Conservation (phyloP, 2,888 invertebrate genomes). For the Lepidocyrtinus sp. region DNA sequence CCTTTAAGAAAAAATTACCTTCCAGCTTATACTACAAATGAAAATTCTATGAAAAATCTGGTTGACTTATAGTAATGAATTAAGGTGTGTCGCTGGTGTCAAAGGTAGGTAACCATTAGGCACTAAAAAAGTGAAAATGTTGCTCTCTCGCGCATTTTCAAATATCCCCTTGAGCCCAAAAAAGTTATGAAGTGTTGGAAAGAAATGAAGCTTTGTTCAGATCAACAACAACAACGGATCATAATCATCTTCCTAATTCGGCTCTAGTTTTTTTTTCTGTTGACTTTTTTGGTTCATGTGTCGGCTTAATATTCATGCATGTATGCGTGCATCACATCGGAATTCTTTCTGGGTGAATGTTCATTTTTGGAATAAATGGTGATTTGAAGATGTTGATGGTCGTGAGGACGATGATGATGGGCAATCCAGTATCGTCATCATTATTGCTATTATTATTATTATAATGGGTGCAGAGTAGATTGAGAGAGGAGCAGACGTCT, state of each 20-base stretch:
- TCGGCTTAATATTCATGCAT: too few relatives aligned
- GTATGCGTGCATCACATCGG: slow-evolving; percentile 48
- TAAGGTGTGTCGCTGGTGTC: not conserved
- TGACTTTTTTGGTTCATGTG: not conserved
- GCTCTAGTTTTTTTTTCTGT: not conserved
- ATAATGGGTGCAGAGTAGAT: slow-evolving; percentile 43
- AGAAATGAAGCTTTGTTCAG: not conserved
- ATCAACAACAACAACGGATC: too few relatives aligned
- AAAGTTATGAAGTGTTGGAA: not conserved
- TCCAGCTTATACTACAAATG: not conserved
- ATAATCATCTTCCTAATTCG: not conserved
- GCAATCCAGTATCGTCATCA: slow-evolving; percentile 30
- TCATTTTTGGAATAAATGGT: too few relatives aligned
- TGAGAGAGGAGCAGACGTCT: not conserved
- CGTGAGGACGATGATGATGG: not conserved
- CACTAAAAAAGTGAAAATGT: too few relatives aligned
- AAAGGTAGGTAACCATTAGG: too few relatives aligned
- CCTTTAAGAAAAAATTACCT: not conserved
- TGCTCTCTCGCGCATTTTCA: not conserved
- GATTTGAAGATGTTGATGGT: not conserved
- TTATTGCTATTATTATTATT: slow-evolving; percentile 33
- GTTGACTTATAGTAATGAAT: not conserved
- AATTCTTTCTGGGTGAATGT: too few relatives aligned
- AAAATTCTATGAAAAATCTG: not conserved
- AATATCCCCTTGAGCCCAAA: not conserved